Conservation (phyloP, 2,797 vertebrate genomes). For the Ctenopoma kingsleyae region DNA sequence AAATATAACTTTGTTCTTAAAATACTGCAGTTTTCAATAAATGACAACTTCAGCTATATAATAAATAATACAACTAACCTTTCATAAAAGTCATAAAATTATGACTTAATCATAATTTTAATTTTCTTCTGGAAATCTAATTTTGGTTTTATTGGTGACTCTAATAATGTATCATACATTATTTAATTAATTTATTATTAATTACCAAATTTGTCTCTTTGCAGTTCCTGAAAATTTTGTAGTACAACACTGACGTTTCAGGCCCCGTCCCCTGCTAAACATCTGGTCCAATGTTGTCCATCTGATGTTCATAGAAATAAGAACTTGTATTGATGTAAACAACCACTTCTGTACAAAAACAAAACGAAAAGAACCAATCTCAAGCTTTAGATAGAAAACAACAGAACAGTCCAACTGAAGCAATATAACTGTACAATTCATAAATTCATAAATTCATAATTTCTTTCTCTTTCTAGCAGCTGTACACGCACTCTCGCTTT, state of each 20-base stretch:
- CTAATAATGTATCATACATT: not conserved
- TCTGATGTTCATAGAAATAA: constrained; percentile 70
- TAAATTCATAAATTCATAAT: constrained; percentile 60
- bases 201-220: not conserved
- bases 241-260: not conserved
- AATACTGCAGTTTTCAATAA: too few species aligned
- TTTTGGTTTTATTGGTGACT: not conserved
- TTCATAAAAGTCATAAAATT: not conserved
- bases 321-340: constrained; percentile 79
- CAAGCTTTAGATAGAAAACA: constrained; percentile 73
- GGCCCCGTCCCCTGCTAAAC: constrained; percentile 40
- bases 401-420: constrained; percentile 69
- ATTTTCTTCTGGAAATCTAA: not conserved
- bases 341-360: constrained; percentile 85
- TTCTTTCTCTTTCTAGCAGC: constrained; percentile 15
- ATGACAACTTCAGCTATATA: not conserved
- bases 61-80: too few species aligned
- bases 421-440: constrained; percentile 76
- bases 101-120: not conserved
- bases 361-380: constrained; percentile 53
- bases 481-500: constrained; percentile 67
- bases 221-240: not conserved
- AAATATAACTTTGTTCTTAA: too few species aligned
- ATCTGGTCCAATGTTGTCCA: constrained; percentile 51
- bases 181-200: too few species aligned